Evolutionary conservation across 2,888 invertebrate genomes (phyloP), one percentile per base, ranked within the genome.

Genomic region (Drosophila longiperda): DNA sequence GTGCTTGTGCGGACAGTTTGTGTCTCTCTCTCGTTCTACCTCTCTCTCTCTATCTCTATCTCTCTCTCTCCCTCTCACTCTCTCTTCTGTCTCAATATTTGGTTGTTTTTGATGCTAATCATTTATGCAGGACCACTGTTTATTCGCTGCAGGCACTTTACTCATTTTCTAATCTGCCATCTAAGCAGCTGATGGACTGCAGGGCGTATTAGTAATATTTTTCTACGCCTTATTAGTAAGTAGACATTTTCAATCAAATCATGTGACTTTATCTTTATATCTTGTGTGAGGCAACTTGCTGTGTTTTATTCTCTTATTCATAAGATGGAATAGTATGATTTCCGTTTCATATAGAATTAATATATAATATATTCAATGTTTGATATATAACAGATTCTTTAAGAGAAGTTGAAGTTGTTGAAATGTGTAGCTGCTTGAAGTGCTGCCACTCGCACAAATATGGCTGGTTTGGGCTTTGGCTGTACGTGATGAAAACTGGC

Each of bases 401-500:
- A 45, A 54, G 54, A 11, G 23, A 8, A 53, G 53, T 8, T 42
- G 23, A 26, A 38, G 23, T 3, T 33, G 29, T 34, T 12, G 26
- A 54, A 3, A 54, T 17, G 17, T 29, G 36, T 20, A 12, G 34
- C 23, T 40, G 40, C 29, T 29, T 20, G 38, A 20, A 20, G 15
- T 55, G 15, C 23, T 52, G 52, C 29, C 40, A 40, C 52, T 32
- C 40, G 32, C 15, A 20, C 7, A 40, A 33, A 29, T 29, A n/a
- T 15, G 63, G 8, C 20, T n/a, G 34, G 33, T 36, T 8, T 50
- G 59, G 52, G 50, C 45, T 62, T 20, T 40, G 65, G 66, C 26
- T 15, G 73, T 61, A 82, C 87, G 87, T 89, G 89, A 72, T 80
- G 75, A 80, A 81, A 81, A 76, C 75, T 67, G 61, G 68, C 78